Base-by-base conservation (phyloP, 1,140 invertebrate genomes). In the Ephestia elutella region DNA sequence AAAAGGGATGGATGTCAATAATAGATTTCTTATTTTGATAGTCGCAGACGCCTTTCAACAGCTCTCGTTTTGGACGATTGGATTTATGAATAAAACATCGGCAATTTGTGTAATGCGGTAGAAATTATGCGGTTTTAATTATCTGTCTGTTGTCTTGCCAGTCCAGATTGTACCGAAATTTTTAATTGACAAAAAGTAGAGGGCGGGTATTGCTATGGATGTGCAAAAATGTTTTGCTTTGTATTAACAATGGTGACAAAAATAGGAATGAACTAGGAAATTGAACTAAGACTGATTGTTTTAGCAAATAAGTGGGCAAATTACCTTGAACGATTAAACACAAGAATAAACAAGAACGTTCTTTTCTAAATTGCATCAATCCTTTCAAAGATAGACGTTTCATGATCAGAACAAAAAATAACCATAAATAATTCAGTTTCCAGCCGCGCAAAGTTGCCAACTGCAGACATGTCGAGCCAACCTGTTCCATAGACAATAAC, bases 81-180 rank as follows among this genome's bases (percentile, higher is more conserved):
- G 83, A 80, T 70, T 67, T 68, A 82, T 85, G 82, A 85, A 86
- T 85, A 83, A 86, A 86, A 86, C 69, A 85, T 85, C 55, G 71
- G 73, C 81, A 83, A 86, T 85, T 86, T 86, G 81, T 80, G 71
- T 78, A 74, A 75, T 70, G 65, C 69, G 20, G 66, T 66, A 70
- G 62, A 72, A 75, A 80, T 83, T 83, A 84, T 80, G 72, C 80
- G 68, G 68, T 53, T 35, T 38, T 49, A 53, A 53, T 53, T 53
- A 53, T 53, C 50, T 53, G 19, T 21, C 19, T n/a, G 18, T 53
- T 53, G 38, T 44, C 13, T 44, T 44, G 13, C n/a, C 13, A 10
- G 38, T 2, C 38, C 38, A 44, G 38, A 44, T 44, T 44, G 13
- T 44, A 44, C 38, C 38, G 38, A 44, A 44, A 15, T 44, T 1